A percentile compares a stretch with the other conserved stretches of the same genome.
phyloP scores from a whole-genome alignment of 2,113 vertebrate species.

The Etheostoma spectabile region DNA sequence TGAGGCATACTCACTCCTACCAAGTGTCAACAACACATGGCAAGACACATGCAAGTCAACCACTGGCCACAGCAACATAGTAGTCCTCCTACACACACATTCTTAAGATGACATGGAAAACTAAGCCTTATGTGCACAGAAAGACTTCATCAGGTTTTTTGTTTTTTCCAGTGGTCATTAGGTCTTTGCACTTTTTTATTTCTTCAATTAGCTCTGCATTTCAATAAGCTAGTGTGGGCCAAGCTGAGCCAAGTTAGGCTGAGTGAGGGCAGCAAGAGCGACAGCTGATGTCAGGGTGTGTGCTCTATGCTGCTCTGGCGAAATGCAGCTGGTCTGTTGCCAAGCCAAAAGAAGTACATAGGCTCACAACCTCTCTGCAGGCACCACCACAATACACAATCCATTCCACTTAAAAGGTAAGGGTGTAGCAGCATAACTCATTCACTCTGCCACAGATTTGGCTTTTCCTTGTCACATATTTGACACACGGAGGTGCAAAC shows the following conservation, averaged over 20 bases:
- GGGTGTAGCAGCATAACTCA: constrained; percentile 44
- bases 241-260: constrained; percentile 30
- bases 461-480: constrained; percentile 18
- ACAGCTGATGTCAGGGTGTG: constrained; percentile 82
- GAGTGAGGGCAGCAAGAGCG: constrained; percentile 68
- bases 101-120: constrained; percentile 21
- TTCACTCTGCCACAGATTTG: constrained; percentile 12
- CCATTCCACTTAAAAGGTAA: constrained; percentile 63
- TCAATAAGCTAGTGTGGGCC: constrained; percentile 23
- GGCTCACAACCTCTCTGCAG: constrained; percentile 70
- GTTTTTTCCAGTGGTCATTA: neutral
- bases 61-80: constrained; percentile 55
- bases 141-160: constrained; percentile 4
- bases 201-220: constrained; percentile 42
- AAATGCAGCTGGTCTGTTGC: constrained; percentile 79
- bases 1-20: constrained; percentile 45
- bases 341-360: constrained; percentile 76
- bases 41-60: constrained; percentile 60
- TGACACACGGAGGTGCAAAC: constrained; percentile 2
- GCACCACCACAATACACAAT: constrained; percentile 66
- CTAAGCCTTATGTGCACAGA: neutral
- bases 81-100: constrained; percentile 25
- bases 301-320: constrained; percentile 65
- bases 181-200: neutral
- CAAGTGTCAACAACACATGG: constrained; percentile 75